Conservation (phyloP, 1,140 invertebrate genomes). For the Drosophila persimilis region DNA sequence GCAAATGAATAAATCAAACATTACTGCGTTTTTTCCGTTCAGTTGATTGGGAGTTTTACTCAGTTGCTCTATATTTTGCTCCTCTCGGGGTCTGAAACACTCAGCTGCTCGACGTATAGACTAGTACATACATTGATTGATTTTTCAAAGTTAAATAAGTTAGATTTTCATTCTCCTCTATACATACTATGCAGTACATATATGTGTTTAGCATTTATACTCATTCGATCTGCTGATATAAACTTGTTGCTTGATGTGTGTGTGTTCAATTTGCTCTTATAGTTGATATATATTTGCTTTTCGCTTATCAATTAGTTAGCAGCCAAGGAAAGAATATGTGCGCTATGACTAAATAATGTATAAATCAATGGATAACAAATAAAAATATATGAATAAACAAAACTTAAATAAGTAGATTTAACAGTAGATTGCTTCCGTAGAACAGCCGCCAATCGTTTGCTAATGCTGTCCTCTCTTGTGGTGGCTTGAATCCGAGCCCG, state of each 20-base stretch:
- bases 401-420: conserved; percentile 72
- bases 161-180: conserved; percentile 50
- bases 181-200: conserved; percentile 10
- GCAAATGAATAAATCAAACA: conserved; percentile 22
- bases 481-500: conserved; percentile 34
- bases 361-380: conserved; percentile 73
- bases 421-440: conserved; percentile 38
- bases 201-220: conserved; percentile 13
- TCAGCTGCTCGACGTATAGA: conserved; percentile 38
- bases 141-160: conserved; percentile 55
- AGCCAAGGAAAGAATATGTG: conserved; percentile 49
- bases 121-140: conserved; percentile 65
- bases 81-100: conserved; percentile 26
- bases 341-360: conserved; percentile 71
- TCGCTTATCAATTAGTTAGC: conserved; percentile 38
- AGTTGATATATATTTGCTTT: conserved; percentile 56
- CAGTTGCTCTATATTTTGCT: not conserved
- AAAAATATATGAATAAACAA: conserved; percentile 67
- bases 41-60: conserved; percentile 24
- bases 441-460: conserved; percentile 49
- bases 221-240: conserved; percentile 38
- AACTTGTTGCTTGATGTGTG: conserved; percentile 51
- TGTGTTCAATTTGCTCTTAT: conserved; percentile 71
- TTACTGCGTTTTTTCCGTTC: conserved; percentile 6
- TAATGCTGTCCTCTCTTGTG: conserved; percentile 8